Percentiles rank a stretch among this genome's conserved stretches.
These are phyloP conservation scores for Heterotilapia buettikoferi DNA, from an alignment of 2,113 vertebrate genomes.

Conservation along the genomic window DNA sequence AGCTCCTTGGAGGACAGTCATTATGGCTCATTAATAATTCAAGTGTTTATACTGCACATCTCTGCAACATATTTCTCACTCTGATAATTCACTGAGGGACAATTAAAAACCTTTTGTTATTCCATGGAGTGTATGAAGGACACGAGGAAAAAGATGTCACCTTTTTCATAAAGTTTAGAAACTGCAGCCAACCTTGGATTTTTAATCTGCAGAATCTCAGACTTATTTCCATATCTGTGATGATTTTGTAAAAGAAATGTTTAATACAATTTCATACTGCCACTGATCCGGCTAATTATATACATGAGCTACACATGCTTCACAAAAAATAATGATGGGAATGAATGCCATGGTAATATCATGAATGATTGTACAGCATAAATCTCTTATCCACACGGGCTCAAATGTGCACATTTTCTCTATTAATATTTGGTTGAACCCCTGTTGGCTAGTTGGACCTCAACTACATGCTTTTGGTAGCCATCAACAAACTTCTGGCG, in stretches of 20 bases:
- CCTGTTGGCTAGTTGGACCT: background rate
- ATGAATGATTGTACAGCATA: background rate
- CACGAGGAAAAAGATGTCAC: background rate
- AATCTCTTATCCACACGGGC: background rate
- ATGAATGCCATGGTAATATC: background rate
- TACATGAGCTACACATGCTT: background rate
- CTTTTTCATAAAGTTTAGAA: background rate
- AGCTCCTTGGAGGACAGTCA: constrained; percentile 12
- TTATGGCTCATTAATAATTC: constrained; percentile 46
- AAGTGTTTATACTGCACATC: background rate
- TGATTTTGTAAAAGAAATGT: background rate
- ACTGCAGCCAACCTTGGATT: background rate
- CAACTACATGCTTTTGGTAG: background rate
- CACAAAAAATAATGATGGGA: background rate
- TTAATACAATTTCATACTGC: background rate
- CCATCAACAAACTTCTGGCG: background rate
- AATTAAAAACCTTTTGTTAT: constrained; percentile 29
- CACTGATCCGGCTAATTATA: background rate
- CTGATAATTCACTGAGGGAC: background rate
- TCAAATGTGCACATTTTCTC: background rate
- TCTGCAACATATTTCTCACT: background rate
- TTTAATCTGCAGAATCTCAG: background rate
- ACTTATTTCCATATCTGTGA: background rate
- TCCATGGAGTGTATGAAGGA: background rate
- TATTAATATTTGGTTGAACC: background rate